These are phyloP conservation scores for Macrotus californicus DNA, from an alignment of 2,113 vertebrate species.

Conservation along the genomic window DNA sequence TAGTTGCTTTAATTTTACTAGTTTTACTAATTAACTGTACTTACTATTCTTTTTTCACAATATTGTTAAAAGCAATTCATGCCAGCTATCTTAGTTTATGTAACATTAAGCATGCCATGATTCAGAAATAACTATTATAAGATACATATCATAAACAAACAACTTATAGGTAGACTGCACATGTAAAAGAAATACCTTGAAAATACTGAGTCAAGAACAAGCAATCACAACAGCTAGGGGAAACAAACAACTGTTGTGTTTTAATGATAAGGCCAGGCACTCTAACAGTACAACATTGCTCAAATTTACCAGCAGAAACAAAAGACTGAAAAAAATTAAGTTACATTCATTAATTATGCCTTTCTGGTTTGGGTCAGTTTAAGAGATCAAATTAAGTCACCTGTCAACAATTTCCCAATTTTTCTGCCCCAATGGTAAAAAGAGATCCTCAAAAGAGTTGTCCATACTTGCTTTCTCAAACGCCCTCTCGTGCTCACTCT, in stretches of 20 bases:
- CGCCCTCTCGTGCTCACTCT: background rate
- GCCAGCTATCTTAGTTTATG: background rate
- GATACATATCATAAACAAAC: background rate
- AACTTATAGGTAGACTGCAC: background rate
- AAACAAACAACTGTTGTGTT: background rate
- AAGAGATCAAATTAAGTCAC: background rate
- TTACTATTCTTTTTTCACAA: slow-evolving; percentile 22
- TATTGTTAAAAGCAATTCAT: background rate
- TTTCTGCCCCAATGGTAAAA: background rate
- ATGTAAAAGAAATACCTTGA: background rate
- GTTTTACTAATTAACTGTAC: background rate
- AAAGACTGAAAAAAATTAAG: background rate
- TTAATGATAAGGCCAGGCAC: background rate
- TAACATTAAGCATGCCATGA: background rate
- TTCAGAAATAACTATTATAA: slow-evolving; percentile 21
- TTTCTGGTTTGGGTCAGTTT: background rate
- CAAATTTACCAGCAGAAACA: background rate
- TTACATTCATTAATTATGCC: background rate
- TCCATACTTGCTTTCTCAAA: background rate
- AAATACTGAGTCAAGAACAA: background rate
- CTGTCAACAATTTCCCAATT: slow-evolving; percentile 4
- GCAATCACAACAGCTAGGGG: background rate
- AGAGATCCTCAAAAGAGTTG: background rate
- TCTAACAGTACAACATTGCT: background rate
- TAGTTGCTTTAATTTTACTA: slow-evolving; percentile 8